A percentile compares a stretch with the other conserved stretches of the same genome.
phyloP scores from a whole-genome alignment of 2,797 vertebrate genomes.

The Spinus pinus region DNA sequence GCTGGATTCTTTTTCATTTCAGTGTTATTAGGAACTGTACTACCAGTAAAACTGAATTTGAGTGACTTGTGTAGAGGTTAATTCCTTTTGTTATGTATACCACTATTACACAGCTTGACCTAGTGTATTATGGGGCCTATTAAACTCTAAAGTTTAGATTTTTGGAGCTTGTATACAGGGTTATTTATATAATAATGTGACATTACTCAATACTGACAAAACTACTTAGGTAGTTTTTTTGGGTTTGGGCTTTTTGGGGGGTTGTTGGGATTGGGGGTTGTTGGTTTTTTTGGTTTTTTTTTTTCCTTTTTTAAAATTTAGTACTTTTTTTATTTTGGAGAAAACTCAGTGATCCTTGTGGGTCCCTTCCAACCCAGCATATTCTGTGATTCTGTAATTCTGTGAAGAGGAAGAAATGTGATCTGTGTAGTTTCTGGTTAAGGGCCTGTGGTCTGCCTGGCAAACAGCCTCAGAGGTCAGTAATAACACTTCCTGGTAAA shows the following conservation, averaged over 20 bases:
- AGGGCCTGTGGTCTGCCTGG: constrained; percentile 70
- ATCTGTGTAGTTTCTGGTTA: constrained; percentile 71
- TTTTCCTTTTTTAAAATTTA: neutral
- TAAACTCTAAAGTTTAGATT: constrained; percentile 76
- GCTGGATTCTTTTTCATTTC: constrained; percentile 75
- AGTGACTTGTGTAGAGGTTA: constrained; percentile 74
- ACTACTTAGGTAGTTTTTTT: constrained; percentile 76
- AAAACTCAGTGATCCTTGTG: neutral
- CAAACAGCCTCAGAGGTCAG: constrained; percentile 68
- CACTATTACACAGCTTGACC: constrained; percentile 75
- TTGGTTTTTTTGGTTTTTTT: neutral
- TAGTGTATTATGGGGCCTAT: constrained; percentile 72
- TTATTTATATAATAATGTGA: constrained; percentile 85
- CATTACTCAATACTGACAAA: constrained; percentile 80
- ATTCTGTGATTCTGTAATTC: neutral
- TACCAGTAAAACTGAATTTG: constrained; percentile 73
- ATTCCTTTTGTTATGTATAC: constrained; percentile 69
- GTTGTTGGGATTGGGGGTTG: neutral
- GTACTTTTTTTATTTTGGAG: constrained; percentile 38
- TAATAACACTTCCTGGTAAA: constrained; percentile 72
- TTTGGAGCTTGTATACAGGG: constrained; percentile 80
- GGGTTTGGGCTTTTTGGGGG: neutral
- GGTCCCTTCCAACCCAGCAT: neutral
- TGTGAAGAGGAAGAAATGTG: constrained; percentile 67
- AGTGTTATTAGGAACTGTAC: constrained; percentile 77